These are phyloP conservation scores for Tolypeutes matacus DNA, from an alignment of 2,797 vertebrate species.

Conservation along the genomic window DNA sequence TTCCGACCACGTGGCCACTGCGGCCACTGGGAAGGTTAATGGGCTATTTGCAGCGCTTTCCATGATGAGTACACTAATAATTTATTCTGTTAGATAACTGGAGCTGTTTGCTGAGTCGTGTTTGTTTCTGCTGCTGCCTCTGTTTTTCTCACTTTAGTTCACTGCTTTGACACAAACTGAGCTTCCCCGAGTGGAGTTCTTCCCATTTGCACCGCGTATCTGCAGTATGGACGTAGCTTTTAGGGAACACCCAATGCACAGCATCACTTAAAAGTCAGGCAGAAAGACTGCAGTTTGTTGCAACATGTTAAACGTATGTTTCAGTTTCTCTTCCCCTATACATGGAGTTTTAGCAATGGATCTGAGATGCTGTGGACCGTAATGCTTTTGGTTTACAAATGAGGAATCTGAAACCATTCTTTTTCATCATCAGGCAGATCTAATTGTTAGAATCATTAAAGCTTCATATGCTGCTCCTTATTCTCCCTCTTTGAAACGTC, in stretches of 20 bases:
- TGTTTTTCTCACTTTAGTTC: background rate
- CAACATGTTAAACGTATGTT: background rate
- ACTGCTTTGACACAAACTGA: background rate
- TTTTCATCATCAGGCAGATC: background rate
- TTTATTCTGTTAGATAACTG: constrained; percentile 41
- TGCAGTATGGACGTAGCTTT: background rate
- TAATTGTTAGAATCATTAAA: background rate
- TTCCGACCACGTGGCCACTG: background rate
- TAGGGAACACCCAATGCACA: background rate
- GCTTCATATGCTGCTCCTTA: background rate
- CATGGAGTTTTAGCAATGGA: background rate
- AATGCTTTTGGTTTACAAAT: background rate
- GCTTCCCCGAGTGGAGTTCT: background rate
- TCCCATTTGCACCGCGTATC: background rate
- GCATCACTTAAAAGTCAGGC: background rate
- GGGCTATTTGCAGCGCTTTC: constrained; percentile 18
- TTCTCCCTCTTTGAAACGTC: background rate
- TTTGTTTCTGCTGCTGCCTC: background rate
- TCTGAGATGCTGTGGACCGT: background rate
- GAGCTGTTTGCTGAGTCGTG: constrained; percentile 52
- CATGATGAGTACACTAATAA: constrained; percentile 46
- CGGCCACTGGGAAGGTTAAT: constrained; percentile 37
- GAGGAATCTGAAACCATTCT: background rate
- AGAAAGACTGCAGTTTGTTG: background rate
- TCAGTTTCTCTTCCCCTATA: background rate